Evolutionary conservation across 2,888 invertebrate genomes (phyloP).

Genomic region (Cremastinae sp.): DNA sequence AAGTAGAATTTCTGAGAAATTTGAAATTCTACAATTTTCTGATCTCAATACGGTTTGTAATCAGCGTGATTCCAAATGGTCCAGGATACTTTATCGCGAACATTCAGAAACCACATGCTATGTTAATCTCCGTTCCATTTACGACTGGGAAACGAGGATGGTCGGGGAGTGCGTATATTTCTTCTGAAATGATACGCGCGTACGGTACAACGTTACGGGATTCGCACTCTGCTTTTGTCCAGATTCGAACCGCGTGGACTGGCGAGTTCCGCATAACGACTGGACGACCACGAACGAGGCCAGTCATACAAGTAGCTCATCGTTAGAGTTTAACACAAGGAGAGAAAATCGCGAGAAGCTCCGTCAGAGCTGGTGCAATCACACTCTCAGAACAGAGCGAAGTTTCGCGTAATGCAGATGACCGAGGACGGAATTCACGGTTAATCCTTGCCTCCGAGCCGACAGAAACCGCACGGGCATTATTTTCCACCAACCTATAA

Average conservation of each 20-base stretch:
- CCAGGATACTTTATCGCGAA: conserved; percentile 12
- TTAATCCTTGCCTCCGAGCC: conserved; percentile 20
- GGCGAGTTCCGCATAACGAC: conserved; percentile 42
- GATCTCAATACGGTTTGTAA: no score
- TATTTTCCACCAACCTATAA: conserved; percentile 24
- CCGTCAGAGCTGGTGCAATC: background rate
- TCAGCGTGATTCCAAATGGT: background rate
- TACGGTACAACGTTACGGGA: conserved; percentile 14
- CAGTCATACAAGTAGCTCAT: conserved; percentile 33
- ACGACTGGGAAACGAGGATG: conserved; percentile 19
- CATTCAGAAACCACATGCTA: background rate
- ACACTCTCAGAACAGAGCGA: background rate
- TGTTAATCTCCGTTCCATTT: conserved; percentile 29
- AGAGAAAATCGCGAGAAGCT: conserved; percentile 15
- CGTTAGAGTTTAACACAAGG: conserved; percentile 23
- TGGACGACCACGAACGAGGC: conserved; percentile 49
- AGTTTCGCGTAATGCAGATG: conserved; percentile 14
- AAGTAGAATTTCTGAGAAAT: no score
- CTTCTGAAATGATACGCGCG: conserved; percentile 9
- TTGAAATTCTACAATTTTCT: no score
- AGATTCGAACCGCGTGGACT: conserved; percentile 15
- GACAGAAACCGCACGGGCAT: conserved; percentile 29
- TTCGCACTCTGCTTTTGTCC: conserved; percentile 20
- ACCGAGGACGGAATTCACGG: conserved; percentile 18
- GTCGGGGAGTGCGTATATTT: conserved; percentile 22